Evolutionary conservation across 1,140 invertebrate genomes (phyloP).

Genomic region (Drosophila nebulosa): DNA sequence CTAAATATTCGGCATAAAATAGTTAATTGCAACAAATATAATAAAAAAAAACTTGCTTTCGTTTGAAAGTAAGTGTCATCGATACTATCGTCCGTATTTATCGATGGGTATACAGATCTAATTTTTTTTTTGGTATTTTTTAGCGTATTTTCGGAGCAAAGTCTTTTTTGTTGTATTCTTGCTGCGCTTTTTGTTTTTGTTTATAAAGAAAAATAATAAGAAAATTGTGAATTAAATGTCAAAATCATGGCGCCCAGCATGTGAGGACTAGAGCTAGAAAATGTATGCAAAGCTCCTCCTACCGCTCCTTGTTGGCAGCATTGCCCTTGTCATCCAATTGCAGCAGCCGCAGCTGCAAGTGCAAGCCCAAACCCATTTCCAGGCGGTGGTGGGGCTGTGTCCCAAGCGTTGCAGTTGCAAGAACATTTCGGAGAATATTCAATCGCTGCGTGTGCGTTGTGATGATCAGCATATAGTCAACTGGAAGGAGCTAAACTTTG

Average conservation of each 20-base stretch:
- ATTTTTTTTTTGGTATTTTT: neutral
- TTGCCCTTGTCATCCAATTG: slow-evolving; percentile 7
- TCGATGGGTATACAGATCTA: neutral
- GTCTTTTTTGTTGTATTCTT: slow-evolving; percentile 2
- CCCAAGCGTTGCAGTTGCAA: slow-evolving; percentile 74
- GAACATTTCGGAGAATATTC: slow-evolving; percentile 63
- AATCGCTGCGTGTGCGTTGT: slow-evolving; percentile 81
- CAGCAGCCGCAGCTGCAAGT: slow-evolving; percentile 1
- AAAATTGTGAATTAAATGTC: slow-evolving; percentile 2
- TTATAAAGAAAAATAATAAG: slow-evolving; percentile 5
- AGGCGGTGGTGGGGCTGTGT: slow-evolving; percentile 38
- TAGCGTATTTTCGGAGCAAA: neutral
- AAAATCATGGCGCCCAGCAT: neutral
- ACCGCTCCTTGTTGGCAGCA: slow-evolving; percentile 14
- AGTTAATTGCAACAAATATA: neutral
- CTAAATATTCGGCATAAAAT: neutral
- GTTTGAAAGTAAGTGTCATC: neutral
- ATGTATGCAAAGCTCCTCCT: slow-evolving; percentile 5
- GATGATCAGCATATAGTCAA: slow-evolving; percentile 78
- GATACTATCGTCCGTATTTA: neutral
- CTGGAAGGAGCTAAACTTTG: slow-evolving; percentile 81
- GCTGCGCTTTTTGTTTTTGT: slow-evolving; percentile 9
- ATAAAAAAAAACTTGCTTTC: neutral
- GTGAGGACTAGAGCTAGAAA: slow-evolving; percentile 14
- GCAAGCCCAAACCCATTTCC: neutral